phyloP scores from a whole-genome alignment of 1,140 invertebrate species.

The Temnothorax nylanderi region DNA sequence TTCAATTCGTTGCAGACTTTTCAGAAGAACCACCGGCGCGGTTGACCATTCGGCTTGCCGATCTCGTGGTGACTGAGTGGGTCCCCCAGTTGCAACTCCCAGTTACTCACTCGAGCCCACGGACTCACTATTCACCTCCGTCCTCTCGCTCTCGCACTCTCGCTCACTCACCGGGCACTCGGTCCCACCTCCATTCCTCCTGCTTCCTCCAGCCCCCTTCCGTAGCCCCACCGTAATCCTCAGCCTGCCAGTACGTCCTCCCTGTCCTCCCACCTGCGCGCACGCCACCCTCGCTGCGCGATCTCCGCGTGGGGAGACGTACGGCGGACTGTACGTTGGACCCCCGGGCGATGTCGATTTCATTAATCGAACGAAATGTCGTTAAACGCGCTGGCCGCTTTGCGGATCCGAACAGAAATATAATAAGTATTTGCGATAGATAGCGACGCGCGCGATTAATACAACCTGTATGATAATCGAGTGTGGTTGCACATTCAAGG shows the following conservation, averaged over 20 bases:
- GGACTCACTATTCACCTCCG: conserved; percentile 81
- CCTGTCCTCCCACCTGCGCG: conserved; percentile 73
- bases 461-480: background rate
- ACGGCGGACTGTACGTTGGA: conserved; percentile 23
- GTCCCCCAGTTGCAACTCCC: conserved; percentile 79
- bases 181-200: conserved; percentile 79
- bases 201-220: conserved; percentile 65
- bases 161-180: conserved; percentile 67
- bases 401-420: too few relatives aligned
- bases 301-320: conserved; percentile 61
- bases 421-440: background rate
- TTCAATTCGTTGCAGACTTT: conserved; percentile 50
- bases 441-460: background rate
- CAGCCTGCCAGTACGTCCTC: conserved; percentile 71
- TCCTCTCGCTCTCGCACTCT: conserved; percentile 64
- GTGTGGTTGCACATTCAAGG: background rate
- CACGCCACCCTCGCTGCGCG: conserved; percentile 78
- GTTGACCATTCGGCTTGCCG: conserved; percentile 85
- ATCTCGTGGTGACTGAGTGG: conserved; percentile 85
- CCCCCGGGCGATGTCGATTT: conserved; percentile 79
- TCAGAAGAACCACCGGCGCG: conserved; percentile 69
- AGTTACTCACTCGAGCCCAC: conserved; percentile 81
- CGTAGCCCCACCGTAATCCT: conserved; percentile 57
- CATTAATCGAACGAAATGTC: conserved; percentile 76
- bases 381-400: conserved; percentile 70